phyloP scores from a whole-genome alignment of 1,140 invertebrate species.

The Heliconius himera region DNA sequence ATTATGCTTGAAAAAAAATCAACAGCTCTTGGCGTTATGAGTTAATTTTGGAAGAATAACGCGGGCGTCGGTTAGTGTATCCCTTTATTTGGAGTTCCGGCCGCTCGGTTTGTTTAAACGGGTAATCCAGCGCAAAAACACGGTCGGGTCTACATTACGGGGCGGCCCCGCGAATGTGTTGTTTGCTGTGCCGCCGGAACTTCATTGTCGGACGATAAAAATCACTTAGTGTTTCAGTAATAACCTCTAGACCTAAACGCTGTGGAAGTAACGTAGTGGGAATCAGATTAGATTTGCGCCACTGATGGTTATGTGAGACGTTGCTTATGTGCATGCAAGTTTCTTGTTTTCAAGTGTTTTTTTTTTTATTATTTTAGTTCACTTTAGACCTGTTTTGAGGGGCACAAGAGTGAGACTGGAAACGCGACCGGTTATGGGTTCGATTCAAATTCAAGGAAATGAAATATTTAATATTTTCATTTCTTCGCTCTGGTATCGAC shows the following conservation, averaged over 20 bases:
- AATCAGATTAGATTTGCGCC: slow-evolving; percentile 33
- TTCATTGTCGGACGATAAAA: slow-evolving; percentile 67
- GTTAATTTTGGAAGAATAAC: slow-evolving; percentile 81
- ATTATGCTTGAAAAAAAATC: slow-evolving; percentile 77
- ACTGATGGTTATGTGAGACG: slow-evolving; percentile 38
- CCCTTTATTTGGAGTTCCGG: slow-evolving; percentile 75
- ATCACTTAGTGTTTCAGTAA: slow-evolving; percentile 61
- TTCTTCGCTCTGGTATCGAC: too few relatives aligned
- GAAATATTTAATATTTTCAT: too few relatives aligned
- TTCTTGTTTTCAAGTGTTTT: too few relatives aligned
- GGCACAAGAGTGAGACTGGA: too few relatives aligned
- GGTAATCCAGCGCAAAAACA: slow-evolving; percentile 76
- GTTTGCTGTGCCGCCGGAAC: slow-evolving; percentile 31
- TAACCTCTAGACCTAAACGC: slow-evolving; percentile 50
- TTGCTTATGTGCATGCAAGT: slow-evolving; percentile 29
- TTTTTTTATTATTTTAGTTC: too few relatives aligned
- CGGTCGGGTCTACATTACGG: slow-evolving; percentile 60
- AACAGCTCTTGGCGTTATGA: slow-evolving; percentile 78
- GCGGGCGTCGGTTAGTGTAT: slow-evolving; percentile 73
- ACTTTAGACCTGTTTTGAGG: too few relatives aligned
- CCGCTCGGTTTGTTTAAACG: slow-evolving; percentile 75
- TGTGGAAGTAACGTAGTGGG: slow-evolving; percentile 29
- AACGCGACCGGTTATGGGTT: too few relatives aligned
- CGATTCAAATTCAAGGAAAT: too few relatives aligned
- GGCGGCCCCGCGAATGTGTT: slow-evolving; percentile 63